phyloP scores from a whole-genome alignment of 2,113 vertebrate genomes.

The Turnix velox region DNA sequence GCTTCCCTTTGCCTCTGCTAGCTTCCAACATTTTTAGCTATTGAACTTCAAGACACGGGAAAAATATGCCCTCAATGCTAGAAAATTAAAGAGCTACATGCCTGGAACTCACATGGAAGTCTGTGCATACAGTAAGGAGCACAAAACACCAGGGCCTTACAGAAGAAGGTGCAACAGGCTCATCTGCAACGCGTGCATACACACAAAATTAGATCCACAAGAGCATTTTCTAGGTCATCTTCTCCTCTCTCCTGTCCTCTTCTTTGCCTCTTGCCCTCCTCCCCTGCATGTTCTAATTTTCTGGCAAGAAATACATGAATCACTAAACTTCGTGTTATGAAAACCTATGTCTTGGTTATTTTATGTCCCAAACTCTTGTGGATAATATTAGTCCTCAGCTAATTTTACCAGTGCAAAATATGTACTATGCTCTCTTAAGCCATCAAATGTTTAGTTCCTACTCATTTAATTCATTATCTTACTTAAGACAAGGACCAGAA shows the following conservation, averaged over 20 bases:
- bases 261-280: background rate
- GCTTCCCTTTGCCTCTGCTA: background rate
- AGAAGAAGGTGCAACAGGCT: background rate
- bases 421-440: background rate
- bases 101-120: background rate
- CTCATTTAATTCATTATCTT: background rate
- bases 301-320: background rate
- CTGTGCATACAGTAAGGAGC: slow-evolving; percentile 7
- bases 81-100: background rate
- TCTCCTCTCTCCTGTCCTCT: slow-evolving; percentile 6
- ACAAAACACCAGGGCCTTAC: slow-evolving; percentile 17
- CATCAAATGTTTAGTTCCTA: background rate
- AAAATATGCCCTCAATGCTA: background rate
- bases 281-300: slow-evolving; percentile 28
- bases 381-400: background rate
- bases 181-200: background rate
- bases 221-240: slow-evolving; percentile 30
- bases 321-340: background rate
- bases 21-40: background rate
- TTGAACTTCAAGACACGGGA: background rate
- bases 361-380: background rate
- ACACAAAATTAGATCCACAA: slow-evolving; percentile 17
- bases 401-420: background rate
- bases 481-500: background rate
- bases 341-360: background rate